These are phyloP conservation scores for Epicauta chinensis DNA, from an alignment of 1,140 invertebrate genomes.

Conservation along the genomic window DNA sequence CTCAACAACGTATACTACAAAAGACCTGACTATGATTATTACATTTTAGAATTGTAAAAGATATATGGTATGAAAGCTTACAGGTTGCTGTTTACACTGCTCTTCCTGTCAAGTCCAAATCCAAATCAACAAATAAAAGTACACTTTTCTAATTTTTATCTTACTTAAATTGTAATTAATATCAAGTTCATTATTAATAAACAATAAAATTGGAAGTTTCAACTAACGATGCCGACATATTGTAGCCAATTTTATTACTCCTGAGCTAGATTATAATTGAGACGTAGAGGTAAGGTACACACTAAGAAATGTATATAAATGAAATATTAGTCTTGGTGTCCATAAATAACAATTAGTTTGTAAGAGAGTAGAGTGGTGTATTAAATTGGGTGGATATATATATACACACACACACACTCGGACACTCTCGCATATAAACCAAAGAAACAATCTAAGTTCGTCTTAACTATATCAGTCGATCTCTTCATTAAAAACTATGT, in stretches of 20 bases:
- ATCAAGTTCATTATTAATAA: background rate
- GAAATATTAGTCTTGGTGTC: slow-evolving; percentile 21
- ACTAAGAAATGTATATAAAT: slow-evolving; percentile 20
- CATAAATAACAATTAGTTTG: slow-evolving; percentile 31
- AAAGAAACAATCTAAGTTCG: slow-evolving; percentile 5
- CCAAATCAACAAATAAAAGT: too few relatives aligned
- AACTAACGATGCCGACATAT: background rate
- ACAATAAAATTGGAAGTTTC: background rate
- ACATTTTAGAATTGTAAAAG: slow-evolving; percentile 9
- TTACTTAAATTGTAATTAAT: background rate
- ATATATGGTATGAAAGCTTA: background rate
- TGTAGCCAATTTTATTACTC: slow-evolving; percentile 9
- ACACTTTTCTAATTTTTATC: too few relatives aligned
- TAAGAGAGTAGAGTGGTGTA: background rate
- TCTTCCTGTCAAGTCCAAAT: background rate
- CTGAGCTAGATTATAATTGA: slow-evolving; percentile 23
- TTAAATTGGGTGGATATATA: slow-evolving; percentile 11
- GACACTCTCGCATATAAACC: background rate
- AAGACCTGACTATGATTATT: slow-evolving; percentile 16
- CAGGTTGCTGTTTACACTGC: background rate
- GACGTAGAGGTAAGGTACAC: slow-evolving; percentile 22
- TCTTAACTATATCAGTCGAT: background rate
- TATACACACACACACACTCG: background rate
- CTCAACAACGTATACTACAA: slow-evolving; percentile 2
- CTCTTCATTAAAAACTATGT: slow-evolving; percentile 14